phyloP scores from a whole-genome alignment of 2,113 vertebrate species.

The Sigmodon hispidus region DNA sequence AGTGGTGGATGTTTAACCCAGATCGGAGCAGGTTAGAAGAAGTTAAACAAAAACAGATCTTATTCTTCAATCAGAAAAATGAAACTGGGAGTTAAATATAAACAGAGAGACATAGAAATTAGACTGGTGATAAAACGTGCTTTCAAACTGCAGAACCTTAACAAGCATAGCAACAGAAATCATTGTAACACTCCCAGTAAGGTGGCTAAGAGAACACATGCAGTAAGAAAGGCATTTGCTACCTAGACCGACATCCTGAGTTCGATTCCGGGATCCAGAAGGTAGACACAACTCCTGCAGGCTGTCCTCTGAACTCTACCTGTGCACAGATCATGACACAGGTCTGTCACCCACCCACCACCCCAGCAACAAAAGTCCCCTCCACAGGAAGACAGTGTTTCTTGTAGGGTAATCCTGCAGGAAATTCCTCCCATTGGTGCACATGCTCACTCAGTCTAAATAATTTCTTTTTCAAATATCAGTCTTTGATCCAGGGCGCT shows the following conservation, averaged over 20 bases:
- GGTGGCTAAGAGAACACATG: background rate
- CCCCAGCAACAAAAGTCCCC: background rate
- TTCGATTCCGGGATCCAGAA: background rate
- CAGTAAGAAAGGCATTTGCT: background rate
- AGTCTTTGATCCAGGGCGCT: background rate
- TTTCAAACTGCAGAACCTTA: background rate
- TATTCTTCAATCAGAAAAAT: background rate
- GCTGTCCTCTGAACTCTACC: background rate
- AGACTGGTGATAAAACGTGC: background rate
- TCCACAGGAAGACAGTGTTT: background rate
- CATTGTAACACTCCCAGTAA: background rate
- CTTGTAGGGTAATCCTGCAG: background rate
- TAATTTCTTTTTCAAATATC: background rate
- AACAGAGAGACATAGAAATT: background rate
- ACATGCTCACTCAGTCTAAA: background rate
- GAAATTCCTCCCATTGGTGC: fast-evolving
- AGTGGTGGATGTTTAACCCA: background rate
- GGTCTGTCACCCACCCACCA: too few species aligned
- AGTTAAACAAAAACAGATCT: background rate
- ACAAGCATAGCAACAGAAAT: background rate
- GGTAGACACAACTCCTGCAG: background rate
- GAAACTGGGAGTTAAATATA: background rate
- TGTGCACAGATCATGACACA: background rate
- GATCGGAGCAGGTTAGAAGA: background rate
- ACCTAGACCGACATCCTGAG: background rate